Percentiles rank a stretch among this genome's conserved stretches.
Conservation (phyloP, 2,797 vertebrate species). For the Fistularia commersonii region DNA sequence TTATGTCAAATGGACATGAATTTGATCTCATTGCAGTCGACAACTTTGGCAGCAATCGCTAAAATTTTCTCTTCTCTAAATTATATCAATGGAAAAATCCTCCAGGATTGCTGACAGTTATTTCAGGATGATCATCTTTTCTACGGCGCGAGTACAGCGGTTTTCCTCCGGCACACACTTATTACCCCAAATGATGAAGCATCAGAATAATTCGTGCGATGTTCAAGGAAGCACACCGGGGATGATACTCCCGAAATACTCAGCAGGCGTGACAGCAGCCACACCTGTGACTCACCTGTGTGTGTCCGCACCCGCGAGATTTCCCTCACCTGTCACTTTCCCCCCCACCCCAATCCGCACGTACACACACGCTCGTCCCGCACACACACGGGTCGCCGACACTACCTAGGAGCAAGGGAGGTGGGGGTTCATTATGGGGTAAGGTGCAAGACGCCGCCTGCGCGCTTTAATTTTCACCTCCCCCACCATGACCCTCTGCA, state of each 20-base stretch:
- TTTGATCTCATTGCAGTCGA: no score
- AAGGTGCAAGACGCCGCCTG: conserved; percentile 81
- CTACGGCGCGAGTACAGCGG: no score
- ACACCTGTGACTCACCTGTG: conserved; percentile 69
- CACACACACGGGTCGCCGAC: conserved; percentile 22
- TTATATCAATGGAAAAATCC: no score
- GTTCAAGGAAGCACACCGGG: conserved; percentile 53
- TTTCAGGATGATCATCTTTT: no score
- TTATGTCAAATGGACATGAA: no score
- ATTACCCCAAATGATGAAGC: conserved; percentile 32
- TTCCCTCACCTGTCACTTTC: conserved; percentile 37
- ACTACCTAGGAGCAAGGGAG: conserved; percentile 33
- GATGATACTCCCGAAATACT: conserved; percentile 63
- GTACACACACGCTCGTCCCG: conserved; percentile 20
- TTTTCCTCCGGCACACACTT: conserved; percentile 21
- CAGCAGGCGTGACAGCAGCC: conserved; percentile 39
- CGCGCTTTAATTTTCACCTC: conserved; percentile 84
- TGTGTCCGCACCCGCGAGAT: conserved; percentile 64
- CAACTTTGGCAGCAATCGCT: no score
- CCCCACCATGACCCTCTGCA: conserved; percentile 67
- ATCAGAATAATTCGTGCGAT: conserved; percentile 53
- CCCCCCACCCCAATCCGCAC: conserved; percentile 10
- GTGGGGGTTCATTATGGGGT: conserved; percentile 45
- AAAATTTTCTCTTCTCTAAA: no score
- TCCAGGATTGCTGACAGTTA: no score